Conservation (phyloP, 1,140 invertebrate species). For the Drosophila guanche region DNA sequence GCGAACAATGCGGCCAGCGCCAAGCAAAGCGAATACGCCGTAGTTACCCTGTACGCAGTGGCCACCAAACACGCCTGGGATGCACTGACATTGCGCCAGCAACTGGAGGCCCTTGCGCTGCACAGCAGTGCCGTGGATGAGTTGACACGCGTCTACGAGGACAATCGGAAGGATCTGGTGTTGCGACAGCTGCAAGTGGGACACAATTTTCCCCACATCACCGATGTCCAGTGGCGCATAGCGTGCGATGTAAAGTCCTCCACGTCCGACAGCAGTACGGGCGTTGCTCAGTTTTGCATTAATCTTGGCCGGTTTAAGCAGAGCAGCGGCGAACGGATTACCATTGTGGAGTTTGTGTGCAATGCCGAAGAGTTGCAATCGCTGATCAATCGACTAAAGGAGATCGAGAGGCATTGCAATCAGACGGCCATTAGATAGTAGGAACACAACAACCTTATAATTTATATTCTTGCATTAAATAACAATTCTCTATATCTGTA, state of each 20-base stretch:
- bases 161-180: constrained; percentile 65
- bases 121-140: constrained; percentile 58
- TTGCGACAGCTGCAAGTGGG: constrained; percentile 71
- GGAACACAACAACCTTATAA: constrained; percentile 29
- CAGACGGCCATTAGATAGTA: constrained; percentile 61
- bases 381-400: constrained; percentile 76
- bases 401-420: constrained; percentile 78
- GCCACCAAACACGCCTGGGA: constrained; percentile 74
- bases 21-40: constrained; percentile 80
- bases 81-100: constrained; percentile 41
- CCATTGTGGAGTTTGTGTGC: constrained; percentile 75
- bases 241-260: constrained; percentile 78
- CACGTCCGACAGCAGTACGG: constrained; percentile 63
- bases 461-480: constrained; percentile 30
- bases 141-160: constrained; percentile 68
- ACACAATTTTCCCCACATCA: constrained; percentile 73
- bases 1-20: constrained; percentile 68
- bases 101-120: constrained; percentile 56
- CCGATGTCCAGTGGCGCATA: constrained; percentile 80
- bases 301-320: constrained; percentile 69
- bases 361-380: constrained; percentile 81
- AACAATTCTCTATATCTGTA: constrained; percentile 19
- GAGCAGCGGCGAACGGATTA: constrained; percentile 67
- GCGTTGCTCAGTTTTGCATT: constrained; percentile 67
- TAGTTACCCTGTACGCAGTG: constrained; percentile 68